A percentile compares a stretch with the other conserved stretches of the same genome.
These are phyloP conservation scores for Tinea semifulvella DNA, from an alignment of 2,888 invertebrate species.

Conservation along the genomic window DNA sequence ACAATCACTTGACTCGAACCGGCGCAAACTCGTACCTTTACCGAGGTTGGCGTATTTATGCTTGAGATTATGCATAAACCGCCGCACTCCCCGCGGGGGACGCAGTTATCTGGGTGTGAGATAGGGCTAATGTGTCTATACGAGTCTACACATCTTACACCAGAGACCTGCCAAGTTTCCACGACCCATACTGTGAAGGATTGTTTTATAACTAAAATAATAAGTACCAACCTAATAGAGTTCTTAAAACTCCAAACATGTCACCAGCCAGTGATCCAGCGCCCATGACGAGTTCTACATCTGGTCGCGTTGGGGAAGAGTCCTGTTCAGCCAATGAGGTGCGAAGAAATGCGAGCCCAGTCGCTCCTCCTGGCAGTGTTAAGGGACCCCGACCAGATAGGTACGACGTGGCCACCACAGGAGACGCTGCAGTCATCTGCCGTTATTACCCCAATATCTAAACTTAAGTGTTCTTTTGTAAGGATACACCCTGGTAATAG, in stretches of 20 bases:
- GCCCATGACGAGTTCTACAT: constrained; percentile 83
- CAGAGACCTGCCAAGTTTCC: too few species aligned
- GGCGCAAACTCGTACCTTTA: too few species aligned
- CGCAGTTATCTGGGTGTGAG: too few species aligned
- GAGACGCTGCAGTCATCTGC: constrained; percentile 51
- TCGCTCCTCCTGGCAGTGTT: constrained; percentile 81
- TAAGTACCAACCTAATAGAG: constrained; percentile 62
- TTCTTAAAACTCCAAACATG: constrained; percentile 70
- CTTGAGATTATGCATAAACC: too few species aligned
- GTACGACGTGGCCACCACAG: constrained; percentile 70
- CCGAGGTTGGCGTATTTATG: too few species aligned
- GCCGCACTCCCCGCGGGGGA: too few species aligned
- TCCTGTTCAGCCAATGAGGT: constrained; percentile 65
- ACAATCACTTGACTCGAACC: too few species aligned
- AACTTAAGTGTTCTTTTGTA: constrained; percentile 26
- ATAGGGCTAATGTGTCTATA: too few species aligned
- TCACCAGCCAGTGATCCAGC: constrained; percentile 81
- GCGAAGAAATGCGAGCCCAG: constrained; percentile 78
- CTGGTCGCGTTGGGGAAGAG: constrained; percentile 77
- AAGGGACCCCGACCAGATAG: constrained; percentile 73
- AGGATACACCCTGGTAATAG: too few species aligned
- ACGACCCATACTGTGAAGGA: too few species aligned
- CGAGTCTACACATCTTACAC: too few species aligned
- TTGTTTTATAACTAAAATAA: too few species aligned
- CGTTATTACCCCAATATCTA: constrained; percentile 3